These are phyloP conservation scores for Spheniscus mendiculus DNA, from an alignment of 2,113 vertebrate species.

Conservation along the genomic window DNA sequence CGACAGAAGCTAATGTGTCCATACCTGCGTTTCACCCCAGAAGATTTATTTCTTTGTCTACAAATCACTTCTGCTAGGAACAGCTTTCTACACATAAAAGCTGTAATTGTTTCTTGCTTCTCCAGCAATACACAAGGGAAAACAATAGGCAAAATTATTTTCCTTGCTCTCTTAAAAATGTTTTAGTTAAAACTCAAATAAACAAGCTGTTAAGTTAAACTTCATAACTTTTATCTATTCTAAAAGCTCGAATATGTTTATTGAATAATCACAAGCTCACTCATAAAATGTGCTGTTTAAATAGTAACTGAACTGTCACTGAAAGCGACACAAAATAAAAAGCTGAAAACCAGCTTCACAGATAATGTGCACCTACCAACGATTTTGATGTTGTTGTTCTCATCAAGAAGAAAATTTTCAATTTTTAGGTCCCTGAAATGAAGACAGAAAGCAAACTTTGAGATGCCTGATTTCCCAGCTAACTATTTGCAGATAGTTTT, in stretches of 20 bases:
- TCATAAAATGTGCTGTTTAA: not conserved
- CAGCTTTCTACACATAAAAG: conserved; percentile 32
- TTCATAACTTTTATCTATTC: not conserved
- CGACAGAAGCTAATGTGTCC: not conserved
- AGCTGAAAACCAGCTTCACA: not conserved
- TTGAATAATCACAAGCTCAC: not conserved
- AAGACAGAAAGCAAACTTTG: not conserved
- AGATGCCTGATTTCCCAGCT: not conserved
- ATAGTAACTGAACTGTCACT: not conserved
- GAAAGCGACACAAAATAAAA: not conserved
- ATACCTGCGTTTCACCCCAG: not conserved
- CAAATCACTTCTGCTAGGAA: conserved; percentile 19
- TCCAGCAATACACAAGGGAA: not conserved
- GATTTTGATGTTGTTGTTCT: conserved; percentile 88
- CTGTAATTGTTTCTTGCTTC: conserved; percentile 19
- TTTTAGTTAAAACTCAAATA: not conserved
- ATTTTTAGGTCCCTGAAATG: conserved; percentile 84
- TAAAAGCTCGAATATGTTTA: not conserved
- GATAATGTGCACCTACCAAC: conserved; percentile 71
- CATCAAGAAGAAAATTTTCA: conserved; percentile 88
- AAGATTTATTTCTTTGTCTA: conserved; percentile 36
- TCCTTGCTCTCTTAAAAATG: not conserved
- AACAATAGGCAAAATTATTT: not conserved
- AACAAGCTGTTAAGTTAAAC: not conserved
- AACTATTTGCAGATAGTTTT: not conserved